phyloP scores from a whole-genome alignment of 2,113 vertebrate genomes.

The Passer domesticus region DNA sequence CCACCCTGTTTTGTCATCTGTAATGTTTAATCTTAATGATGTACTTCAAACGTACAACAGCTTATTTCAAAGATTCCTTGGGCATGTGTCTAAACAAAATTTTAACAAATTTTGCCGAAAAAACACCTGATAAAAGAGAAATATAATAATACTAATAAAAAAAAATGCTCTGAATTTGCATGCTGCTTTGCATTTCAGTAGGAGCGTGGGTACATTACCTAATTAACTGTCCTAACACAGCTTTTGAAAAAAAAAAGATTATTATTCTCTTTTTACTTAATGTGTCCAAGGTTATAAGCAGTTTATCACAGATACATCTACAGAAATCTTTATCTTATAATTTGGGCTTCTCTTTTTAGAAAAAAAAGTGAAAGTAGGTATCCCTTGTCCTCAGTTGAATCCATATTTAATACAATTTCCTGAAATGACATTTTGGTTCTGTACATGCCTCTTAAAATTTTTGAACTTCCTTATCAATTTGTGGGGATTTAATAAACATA shows the following conservation, averaged over 20 bases:
- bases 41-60: not conserved
- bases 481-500: not conserved
- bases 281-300: not conserved
- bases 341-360: not conserved
- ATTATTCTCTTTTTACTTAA: not conserved
- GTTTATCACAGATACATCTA: not conserved
- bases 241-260: not conserved
- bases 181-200: not conserved
- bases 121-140: not conserved
- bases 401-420: not conserved
- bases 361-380: not conserved
- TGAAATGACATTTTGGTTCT: not conserved
- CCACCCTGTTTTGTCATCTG: not conserved
- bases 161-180: not conserved
- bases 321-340: not conserved
- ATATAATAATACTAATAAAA: not conserved
- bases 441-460: not conserved
- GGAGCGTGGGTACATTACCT: not conserved
- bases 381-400: not conserved
- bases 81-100: not conserved
- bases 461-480: not conserved
- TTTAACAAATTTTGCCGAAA: not conserved
- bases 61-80: not conserved
- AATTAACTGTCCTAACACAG: not conserved
- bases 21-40: slow-evolving; percentile 21